Conservation (phyloP, 2,113 vertebrate species). For the Setophaga coronata region DNA sequence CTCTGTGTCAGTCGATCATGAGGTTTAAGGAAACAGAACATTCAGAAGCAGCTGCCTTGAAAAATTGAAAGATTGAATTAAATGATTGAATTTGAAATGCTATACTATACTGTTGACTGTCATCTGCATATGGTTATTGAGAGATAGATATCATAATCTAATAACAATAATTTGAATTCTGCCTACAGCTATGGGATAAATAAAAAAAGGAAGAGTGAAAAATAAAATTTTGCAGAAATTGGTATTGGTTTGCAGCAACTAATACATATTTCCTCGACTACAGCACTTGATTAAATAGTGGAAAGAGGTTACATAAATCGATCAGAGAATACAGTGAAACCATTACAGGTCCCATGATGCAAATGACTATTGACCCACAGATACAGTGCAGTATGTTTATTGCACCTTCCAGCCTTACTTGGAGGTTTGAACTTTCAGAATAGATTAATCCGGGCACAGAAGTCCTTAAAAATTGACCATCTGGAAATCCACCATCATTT, state of each 20-base stretch:
- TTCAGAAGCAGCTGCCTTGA: neutral
- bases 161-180: neutral
- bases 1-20: neutral
- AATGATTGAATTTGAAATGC: neutral
- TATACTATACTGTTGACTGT: neutral
- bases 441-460: neutral
- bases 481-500: neutral
- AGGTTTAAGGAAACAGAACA: neutral
- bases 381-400: neutral
- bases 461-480: neutral
- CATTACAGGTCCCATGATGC: rapidly evolving
- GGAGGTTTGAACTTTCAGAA: neutral
- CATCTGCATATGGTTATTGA: neutral
- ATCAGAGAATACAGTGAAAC: neutral
- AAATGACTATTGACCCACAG: neutral
- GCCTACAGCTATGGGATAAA: neutral
- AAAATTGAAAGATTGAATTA: neutral
- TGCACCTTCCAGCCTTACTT: neutral
- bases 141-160: neutral
- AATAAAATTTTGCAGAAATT: neutral
- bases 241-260: neutral
- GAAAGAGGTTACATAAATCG: neutral
- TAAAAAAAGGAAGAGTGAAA: neutral
- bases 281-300: neutral
- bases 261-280: neutral